Conservation (phyloP, 1,140 invertebrate species). For the Calliopsis andreniformis region DNA sequence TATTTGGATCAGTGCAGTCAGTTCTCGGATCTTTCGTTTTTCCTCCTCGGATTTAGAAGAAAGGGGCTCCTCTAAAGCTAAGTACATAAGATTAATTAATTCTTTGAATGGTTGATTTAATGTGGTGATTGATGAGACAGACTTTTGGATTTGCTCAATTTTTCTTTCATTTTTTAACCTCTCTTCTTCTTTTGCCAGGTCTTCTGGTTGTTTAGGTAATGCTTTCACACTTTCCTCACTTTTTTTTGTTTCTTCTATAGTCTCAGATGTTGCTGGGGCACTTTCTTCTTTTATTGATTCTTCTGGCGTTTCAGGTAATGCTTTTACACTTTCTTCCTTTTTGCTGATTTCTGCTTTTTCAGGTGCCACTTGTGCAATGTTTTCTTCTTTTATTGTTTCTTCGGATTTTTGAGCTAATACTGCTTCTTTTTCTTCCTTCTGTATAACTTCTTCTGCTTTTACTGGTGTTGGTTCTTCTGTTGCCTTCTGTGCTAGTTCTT, state of each 20-base stretch:
- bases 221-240: not conserved
- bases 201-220: not conserved
- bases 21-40: conserved; percentile 50
- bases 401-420: not conserved
- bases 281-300: not conserved
- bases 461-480: not conserved
- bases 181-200: not conserved
- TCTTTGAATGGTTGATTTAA: conserved; percentile 46
- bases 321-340: not conserved
- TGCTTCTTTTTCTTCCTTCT: not conserved
- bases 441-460: not conserved
- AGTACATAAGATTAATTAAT: conserved; percentile 32
- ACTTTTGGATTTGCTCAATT: conserved; percentile 3
- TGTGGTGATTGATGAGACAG: conserved; percentile 17
- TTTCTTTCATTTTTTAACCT: not conserved
- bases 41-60: conserved; percentile 54
- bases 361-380: not conserved
- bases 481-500: no score
- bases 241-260: no score
- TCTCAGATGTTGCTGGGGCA: not conserved
- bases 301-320: not conserved
- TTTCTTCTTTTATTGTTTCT: not conserved
- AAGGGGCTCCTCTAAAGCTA: conserved; percentile 31
- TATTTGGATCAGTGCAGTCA: conserved; percentile 54
- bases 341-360: not conserved